Evolutionary conservation across 2,888 invertebrate species (phyloP), one percentile per base, ranked within the genome.

Genomic region (Subacronicta megacephala): DNA sequence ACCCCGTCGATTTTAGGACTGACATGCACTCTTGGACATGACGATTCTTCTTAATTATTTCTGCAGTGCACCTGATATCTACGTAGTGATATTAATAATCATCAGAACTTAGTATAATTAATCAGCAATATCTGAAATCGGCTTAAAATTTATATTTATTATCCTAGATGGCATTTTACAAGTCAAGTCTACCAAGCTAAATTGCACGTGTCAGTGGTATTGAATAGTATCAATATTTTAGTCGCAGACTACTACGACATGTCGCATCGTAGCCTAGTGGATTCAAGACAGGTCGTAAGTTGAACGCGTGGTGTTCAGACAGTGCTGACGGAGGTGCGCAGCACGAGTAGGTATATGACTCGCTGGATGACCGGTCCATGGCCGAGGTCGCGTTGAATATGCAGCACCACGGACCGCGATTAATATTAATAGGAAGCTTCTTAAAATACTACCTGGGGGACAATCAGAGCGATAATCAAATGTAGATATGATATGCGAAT

Each of bases 331-430:
- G 31, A 33, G 52, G 15, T 40, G 61, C 23, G 45, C 17, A 54
- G 23, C 37, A 64, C 46, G 56, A 59, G 59, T 67, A 57, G 58
- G 55, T 58, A 70, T 53, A 42, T 63, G 61, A 67, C 60, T 69
- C 78, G 80, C 75, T 80, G 83, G 81, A 81, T 88, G 89, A 87
- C 90, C 91, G 90, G 87, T 88, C 90, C 87, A 87, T 84, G 88
- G 83, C 88, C 91, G 90, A 83, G 83, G 87, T 83, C 83, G 77
- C 84, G 76, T 83, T 92, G 86, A 90, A 90, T 92, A 92, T 92
- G 85, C 89, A 90, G 84, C 80, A 80, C 63, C 75, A 77, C 55
- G 70, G 50, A 59, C 53, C 74, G 63, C 72, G 80, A 88, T 88
- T 81, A 91, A 92, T 92, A 90, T 93, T 89, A 85, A 92, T 88